These are phyloP conservation scores for Caenorhabditis panamensis DNA, from an alignment of 2,888 invertebrate genomes.

Conservation along the genomic window DNA sequence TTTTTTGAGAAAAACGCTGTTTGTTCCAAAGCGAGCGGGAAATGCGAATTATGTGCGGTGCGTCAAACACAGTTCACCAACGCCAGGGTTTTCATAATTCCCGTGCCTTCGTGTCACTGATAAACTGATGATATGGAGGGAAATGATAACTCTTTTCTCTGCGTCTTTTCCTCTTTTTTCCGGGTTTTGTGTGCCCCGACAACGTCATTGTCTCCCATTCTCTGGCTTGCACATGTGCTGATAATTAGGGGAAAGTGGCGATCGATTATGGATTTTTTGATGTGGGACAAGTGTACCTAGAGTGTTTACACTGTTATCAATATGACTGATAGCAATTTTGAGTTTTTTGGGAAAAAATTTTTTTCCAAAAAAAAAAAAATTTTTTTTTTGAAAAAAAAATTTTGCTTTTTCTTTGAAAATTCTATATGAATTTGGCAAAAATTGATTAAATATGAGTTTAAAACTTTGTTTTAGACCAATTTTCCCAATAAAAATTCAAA, in stretches of 20 bases:
- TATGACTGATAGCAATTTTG: background rate
- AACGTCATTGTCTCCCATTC: constrained; percentile 44
- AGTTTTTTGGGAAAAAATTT: background rate
- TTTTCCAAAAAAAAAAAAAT: background rate
- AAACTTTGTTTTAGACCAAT: background rate
- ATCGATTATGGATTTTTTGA: no score
- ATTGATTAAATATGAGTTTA: background rate
- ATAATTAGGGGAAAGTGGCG: no score
- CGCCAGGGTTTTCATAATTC: constrained; percentile 3
- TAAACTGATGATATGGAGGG: no score
- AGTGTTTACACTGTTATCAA: no score
- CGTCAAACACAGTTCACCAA: no score
- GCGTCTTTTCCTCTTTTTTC: constrained; percentile 21
- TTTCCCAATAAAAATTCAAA: background rate
- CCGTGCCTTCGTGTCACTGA: background rate
- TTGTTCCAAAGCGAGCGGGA: no score
- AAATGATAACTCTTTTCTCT: background rate
- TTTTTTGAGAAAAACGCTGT: no score
- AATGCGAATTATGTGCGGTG: no score
- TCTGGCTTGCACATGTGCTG: constrained; percentile 40
- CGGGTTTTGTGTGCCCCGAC: constrained; percentile 32
- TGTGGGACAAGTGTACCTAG: no score
- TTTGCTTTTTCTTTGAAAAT: background rate
- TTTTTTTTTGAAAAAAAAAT: background rate
- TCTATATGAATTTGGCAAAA: background rate